Evolutionary conservation across 2,888 invertebrate genomes (phyloP).

Genomic region (Agrotis clavis): DNA sequence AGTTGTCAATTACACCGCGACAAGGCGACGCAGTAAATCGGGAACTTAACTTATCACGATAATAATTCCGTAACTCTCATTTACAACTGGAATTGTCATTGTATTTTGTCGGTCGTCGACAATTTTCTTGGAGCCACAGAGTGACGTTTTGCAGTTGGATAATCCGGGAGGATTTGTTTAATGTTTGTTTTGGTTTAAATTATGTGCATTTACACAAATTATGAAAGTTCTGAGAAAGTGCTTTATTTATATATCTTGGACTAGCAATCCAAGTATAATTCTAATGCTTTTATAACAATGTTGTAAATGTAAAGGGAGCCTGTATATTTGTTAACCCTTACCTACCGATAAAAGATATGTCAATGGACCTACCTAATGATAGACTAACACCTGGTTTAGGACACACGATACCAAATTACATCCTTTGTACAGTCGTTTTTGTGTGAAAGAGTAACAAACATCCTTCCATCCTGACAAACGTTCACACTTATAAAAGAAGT

Average conservation of each 20-base stretch:
- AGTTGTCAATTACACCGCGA: conserved; percentile 78
- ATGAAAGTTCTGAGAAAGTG: not conserved
- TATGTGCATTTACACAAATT: conserved; percentile 15
- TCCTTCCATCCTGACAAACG: too few species aligned
- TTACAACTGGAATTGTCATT: conserved; percentile 52
- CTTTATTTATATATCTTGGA: not conserved
- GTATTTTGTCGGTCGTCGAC: conserved; percentile 47
- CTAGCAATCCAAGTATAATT: not conserved
- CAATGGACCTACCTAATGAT: too few species aligned
- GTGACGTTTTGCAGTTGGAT: conserved; percentile 16
- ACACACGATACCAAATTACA: too few species aligned
- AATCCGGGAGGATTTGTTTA: conserved; percentile 23
- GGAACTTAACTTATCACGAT: conserved; percentile 71
- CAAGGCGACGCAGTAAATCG: conserved; percentile 71
- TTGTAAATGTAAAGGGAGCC: too few species aligned
- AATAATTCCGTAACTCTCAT: conserved; percentile 68
- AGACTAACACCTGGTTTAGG: too few species aligned
- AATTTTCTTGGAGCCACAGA: conserved; percentile 40
- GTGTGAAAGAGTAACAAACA: too few species aligned
- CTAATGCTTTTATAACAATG: too few species aligned
- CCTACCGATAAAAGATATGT: too few species aligned
- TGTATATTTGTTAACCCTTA: too few species aligned
- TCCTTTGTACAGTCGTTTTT: too few species aligned
- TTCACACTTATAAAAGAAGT: too few species aligned
- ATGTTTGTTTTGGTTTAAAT: conserved; percentile 15